Conservation (phyloP, 1,140 invertebrate species). For the Eurosta solidaginis region DNA sequence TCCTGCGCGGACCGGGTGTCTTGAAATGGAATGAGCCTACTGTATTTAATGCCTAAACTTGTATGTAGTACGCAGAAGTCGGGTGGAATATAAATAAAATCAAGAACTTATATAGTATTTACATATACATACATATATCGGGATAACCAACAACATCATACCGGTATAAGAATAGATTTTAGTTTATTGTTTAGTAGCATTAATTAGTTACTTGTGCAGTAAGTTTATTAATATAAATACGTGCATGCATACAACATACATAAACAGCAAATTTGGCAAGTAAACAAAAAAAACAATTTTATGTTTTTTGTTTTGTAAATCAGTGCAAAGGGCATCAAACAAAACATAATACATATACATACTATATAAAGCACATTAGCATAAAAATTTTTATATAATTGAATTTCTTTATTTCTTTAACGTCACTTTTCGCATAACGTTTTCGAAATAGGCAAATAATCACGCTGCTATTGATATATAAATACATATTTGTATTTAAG, state of each 20-base stretch:
- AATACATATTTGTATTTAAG: background rate
- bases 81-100: background rate
- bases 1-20: too few species aligned
- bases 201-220: conserved; percentile 26
- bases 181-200: conserved; percentile 27
- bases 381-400: background rate
- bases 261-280: background rate
- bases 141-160: background rate
- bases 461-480: background rate
- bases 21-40: too few species aligned
- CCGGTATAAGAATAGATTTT: background rate
- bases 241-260: background rate
- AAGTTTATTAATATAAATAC: conserved; percentile 25
- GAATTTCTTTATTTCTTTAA: background rate
- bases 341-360: background rate
- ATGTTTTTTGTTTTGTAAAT: background rate
- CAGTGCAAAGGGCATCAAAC: background rate
- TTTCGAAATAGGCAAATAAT: background rate
- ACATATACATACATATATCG: background rate
- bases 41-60: too few species aligned
- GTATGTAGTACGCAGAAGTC: background rate
- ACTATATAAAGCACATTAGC: too few species aligned
- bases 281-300: background rate
- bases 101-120: background rate
- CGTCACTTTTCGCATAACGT: background rate